These are phyloP conservation scores for Triplophysa siluroides DNA, from an alignment of 2,113 vertebrate species.

Conservation along the genomic window DNA sequence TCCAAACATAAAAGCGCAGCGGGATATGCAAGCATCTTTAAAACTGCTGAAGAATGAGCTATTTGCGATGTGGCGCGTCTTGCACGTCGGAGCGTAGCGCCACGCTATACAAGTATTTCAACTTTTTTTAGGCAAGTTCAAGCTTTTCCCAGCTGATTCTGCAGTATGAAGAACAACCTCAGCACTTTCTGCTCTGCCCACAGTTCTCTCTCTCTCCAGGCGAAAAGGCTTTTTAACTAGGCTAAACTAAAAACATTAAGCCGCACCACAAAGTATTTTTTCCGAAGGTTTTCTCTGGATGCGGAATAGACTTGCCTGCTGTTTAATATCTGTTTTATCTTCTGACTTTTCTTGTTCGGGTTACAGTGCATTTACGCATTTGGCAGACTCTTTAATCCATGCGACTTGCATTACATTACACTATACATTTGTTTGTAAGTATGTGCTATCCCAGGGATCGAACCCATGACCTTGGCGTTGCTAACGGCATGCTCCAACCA, in stretches of 20 bases:
- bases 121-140: slow-evolving; percentile 19
- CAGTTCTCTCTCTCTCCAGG: slow-evolving; percentile 53
- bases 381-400: no score
- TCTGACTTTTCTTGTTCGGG: no score
- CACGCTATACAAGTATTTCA: neutral
- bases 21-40: no score
- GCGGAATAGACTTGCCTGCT: neutral
- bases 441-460: no score
- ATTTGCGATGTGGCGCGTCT: neutral
- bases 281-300: neutral
- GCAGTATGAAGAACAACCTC: slow-evolving; percentile 63
- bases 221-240: slow-evolving; percentile 63
- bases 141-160: slow-evolving; percentile 69
- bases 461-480: no score
- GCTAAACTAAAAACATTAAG: slow-evolving; percentile 58
- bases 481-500: no score
- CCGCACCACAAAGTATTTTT: slow-evolving; percentile 24
- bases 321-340: neutral
- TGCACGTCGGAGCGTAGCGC: slow-evolving; percentile 48
- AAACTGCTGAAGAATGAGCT: neutral
- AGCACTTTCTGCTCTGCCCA: slow-evolving; percentile 64
- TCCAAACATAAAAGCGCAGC: no score
- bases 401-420: no score
- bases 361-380: no score
- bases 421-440: no score